Evolutionary conservation across 1,140 invertebrate species (phyloP), one percentile per base, ranked within the genome.

Genomic region (Drosophila ohnishii): DNA sequence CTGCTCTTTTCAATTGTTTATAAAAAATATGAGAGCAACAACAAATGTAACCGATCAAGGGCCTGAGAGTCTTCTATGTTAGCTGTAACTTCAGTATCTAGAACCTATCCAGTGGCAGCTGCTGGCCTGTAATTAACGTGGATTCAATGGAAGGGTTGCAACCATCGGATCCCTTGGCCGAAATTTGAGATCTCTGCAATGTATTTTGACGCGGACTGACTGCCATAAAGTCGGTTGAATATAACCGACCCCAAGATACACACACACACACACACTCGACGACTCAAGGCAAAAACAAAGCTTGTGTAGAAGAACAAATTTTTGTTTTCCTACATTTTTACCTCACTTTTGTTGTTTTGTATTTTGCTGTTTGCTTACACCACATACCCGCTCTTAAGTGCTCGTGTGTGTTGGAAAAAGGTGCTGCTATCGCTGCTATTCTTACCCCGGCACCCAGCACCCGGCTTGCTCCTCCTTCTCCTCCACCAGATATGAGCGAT

Each of bases 361-460:
- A 14, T 10, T 50, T 50, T 19, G 71, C 76, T 85, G 79, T 87
- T 87, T 87, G 84, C 76, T 74, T 60, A 80, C 53, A 75, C 45
- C 66, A 86, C 58, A 81, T 58, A 78, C 42, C 59, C 35, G 60
- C 16, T 45, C 70, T 78, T 60, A 81, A 86, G 78, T 78, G 66
- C 65, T 64, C 6, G 30, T 77, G 80, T 76, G 73, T 80, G 76
- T 62, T 53, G 71, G 72, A 75, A 75, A 75, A 75, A 56, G 71
- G 59, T 65, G 60, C 71, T 75, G 71, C 60, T 65, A 75, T 75
- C 72, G 44, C 72, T 30, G 51, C 14, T 53, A 55, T 37, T 62
- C 28, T 65, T n/a, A 10, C 59, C 44, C 50, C 69, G 14, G n/a
- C 47, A 55, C 28, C 50, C 71, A 53, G 28, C 13, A 30, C 60